Evolutionary conservation across 2,113 vertebrate genomes (phyloP).

Genomic region (Aptenodytes patagonicus): DNA sequence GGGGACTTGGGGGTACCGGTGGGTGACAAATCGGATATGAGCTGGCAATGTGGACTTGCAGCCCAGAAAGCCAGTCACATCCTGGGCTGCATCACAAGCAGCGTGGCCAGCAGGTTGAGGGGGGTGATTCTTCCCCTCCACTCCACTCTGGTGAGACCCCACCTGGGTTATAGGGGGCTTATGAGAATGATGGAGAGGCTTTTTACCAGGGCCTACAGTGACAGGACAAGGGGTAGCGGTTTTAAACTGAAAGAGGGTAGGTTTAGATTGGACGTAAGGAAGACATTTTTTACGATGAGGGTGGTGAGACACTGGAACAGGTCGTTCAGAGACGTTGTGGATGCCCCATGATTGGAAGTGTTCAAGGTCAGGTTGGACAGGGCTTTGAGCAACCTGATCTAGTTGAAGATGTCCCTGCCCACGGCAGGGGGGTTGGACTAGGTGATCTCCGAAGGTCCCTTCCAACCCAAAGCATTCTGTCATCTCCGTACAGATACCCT

Average conservation of each 20-base stretch:
- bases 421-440: rapidly evolving
- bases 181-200: background rate
- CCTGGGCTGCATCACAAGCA: background rate
- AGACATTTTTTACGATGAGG: background rate
- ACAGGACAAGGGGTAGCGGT: background rate
- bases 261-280: background rate
- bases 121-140: background rate
- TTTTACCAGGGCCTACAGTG: background rate
- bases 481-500: rapidly evolving
- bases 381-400: background rate
- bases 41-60: background rate
- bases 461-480: background rate
- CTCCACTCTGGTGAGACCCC: background rate
- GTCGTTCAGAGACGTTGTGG: background rate
- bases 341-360: background rate
- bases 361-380: background rate
- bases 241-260: background rate
- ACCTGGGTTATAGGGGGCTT: background rate
- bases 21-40: too few species aligned
- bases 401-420: background rate
- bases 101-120: rapidly evolving
- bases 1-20: too few species aligned
- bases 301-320: background rate
- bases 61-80: too few species aligned
- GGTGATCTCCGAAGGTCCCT: background rate